Conservation (phyloP, 2,888 invertebrate genomes). For the Trilocha varians region DNA sequence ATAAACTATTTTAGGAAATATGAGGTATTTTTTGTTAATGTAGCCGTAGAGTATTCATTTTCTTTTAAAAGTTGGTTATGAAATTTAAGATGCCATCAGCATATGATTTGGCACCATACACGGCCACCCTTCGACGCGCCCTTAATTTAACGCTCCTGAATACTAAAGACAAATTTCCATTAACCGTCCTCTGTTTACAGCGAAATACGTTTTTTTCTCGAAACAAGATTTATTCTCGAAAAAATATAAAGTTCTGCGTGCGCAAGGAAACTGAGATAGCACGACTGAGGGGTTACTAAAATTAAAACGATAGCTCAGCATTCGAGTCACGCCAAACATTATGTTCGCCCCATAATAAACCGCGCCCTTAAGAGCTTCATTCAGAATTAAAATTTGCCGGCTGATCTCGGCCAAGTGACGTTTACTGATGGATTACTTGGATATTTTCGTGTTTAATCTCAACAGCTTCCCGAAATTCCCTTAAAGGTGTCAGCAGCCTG, state of each 20-base stretch:
- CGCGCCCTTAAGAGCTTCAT: slow-evolving; percentile 61
- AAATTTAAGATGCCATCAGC: slow-evolving; percentile 5
- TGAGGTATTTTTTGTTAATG: too few species aligned
- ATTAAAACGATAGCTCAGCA: slow-evolving; percentile 69
- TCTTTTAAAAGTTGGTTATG: neutral
- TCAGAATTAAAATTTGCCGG: slow-evolving; percentile 70
- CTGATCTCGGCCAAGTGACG: slow-evolving; percentile 57
- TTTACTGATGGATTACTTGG: slow-evolving; percentile 61
- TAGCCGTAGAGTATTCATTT: too few species aligned
- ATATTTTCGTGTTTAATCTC: slow-evolving; percentile 35
- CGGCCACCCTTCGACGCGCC: slow-evolving; percentile 16
- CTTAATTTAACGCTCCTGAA: slow-evolving; percentile 42
- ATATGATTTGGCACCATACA: slow-evolving; percentile 12
- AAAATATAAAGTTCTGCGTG: slow-evolving; percentile 62
- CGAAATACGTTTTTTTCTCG: slow-evolving; percentile 58
- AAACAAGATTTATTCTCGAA: slow-evolving; percentile 66
- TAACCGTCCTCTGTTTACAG: slow-evolving; percentile 53
- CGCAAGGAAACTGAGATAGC: slow-evolving; percentile 41
- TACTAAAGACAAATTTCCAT: slow-evolving; percentile 61
- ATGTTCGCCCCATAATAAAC: slow-evolving; percentile 64
- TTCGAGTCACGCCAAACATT: slow-evolving; percentile 72
- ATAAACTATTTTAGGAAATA: too few species aligned
- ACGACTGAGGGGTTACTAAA: slow-evolving; percentile 42
- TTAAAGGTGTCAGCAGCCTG: neutral
- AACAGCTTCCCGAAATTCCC: slow-evolving; percentile 5